Base-by-base conservation (phyloP, 2,797 vertebrate genomes). In the Cetoscarus ocellatus region DNA sequence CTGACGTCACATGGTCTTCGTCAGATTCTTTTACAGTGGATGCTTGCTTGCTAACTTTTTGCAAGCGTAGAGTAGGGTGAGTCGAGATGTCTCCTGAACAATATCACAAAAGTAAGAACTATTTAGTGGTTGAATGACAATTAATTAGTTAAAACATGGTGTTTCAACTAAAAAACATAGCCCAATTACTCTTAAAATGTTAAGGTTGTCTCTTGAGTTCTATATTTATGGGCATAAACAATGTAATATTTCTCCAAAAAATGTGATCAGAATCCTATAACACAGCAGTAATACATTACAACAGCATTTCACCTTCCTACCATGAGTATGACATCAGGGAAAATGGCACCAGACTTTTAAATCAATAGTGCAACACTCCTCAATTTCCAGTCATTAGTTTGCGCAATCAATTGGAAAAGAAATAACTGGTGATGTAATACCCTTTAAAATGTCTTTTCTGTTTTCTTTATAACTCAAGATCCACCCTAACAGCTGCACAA, bases 401-500 rank as follows among this genome's bases (percentile, higher is more conserved):
- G 40, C 6, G 6, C 11, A 40, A 2, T 27, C 6, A n/a, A 7
- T 8, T 60, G 27, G 12, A 73, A 45, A 61, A 15, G 39, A 34
- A 7, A 42, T 11, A 34, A 50, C 17, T 52, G 56, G 83, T 48
- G 63, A 65, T 14, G 14, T 76, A 73, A 72, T 43, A 39, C 9
- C 34, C 71, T 56, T 14, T 17, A 61, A 64, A 15, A 1, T 61
- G 14, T 15, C 14, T 44, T 1, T 17, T 70, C 10, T 73, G 11
- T 72, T 68, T 70, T 76, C 3, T 36, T 51, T 79, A 19, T 47
- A 51, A 51, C 27, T 60, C 11, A 35, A 14, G n/a, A 19, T 50
- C 48, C 51, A 67, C 35, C 42, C 18, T 14, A 5, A 2, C 1
- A 0, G 14, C 13, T 17, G 0, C 34, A 34, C 10, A 9, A 13